Evolutionary conservation across 2,797 vertebrate genomes (phyloP), one percentile per base, ranked within the genome.

Genomic region (Chelonia mydas): DNA sequence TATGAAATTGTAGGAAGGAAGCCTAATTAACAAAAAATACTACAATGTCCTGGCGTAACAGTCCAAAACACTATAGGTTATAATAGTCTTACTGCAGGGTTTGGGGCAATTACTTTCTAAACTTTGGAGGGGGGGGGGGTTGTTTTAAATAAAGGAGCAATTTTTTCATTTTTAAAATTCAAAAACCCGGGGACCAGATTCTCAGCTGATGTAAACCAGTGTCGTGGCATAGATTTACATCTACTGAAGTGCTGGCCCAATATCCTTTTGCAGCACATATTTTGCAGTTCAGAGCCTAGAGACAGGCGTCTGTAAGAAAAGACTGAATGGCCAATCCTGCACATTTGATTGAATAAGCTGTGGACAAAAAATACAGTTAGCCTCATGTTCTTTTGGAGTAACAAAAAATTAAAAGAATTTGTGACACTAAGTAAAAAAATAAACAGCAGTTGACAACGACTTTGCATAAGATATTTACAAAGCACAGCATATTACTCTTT

Each of bases 381-480:
- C 84, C 85, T 87, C 72, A 95, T 97, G 95, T 97, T 97, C 79
- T 93, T 95, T 96, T 95, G 87, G 84, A 88, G 85, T 59, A 93
- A 84, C 94, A 87, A 88, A 96, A 90, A 92, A 96, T 96, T 96
- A 96, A 97, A 97, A 96, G 91, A 98, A 91, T 97, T 97, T 97
- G 96, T 98, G 97, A 98, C 91, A 98, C 96, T 95, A 96, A 96
- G 92, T 98, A 96, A 96, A 97, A 95, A 97, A 97, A 97, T 97
- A 98, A 97, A 98, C 97, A 97, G 97, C 97, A 98, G 96, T 97
- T 98, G 97, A 98, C 97, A 97, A 97, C 97, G 96, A 49, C 98
- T 98, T 98, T 98, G 98, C 98, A 98, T 98, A 98, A 98, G 98
- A 97, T 98, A 98, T 98, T 98, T 98, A 98, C 98, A 98, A 98